Evolutionary conservation across 2,888 invertebrate species (phyloP), one percentile per base, ranked within the genome.

Genomic region (Endotricha flammealis): DNA sequence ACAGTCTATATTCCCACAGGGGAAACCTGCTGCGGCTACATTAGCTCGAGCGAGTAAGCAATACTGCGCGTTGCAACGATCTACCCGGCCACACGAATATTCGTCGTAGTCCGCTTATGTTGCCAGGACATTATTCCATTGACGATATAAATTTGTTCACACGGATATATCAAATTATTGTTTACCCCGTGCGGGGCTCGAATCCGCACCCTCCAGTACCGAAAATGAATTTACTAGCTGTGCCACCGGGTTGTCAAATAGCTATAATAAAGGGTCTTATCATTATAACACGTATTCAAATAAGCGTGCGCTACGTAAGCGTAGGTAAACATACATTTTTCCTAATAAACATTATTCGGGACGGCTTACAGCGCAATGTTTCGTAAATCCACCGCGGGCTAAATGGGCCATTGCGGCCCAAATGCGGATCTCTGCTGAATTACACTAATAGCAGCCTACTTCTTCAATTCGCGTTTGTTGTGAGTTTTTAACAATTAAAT

Each of bases 391-490:
- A 72, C 58, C 70, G 55, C 49, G 42, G 48, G 64, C 64, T 70
- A 73, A 81, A 83, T 82, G 68, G 78, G 57, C 79, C 72, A 79
- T 80, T 78, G 69, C 63, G 74, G 69, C 46, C 56, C 54, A 53
- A 68, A 71, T 66, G 67, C 64, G 74, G 76, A 69, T 74, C 76
- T 70, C 66, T 59, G 60, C 69, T 60, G 74, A 75, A 78, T 82
- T 79, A 78, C 62, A 64, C 62, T 75, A 76, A 80, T 73, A 67
- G 72, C 67, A 50, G 59, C 67, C 67, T 64, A 71, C 70, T 79
- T 70, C 72, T 79, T 75, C 71, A 75, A 72, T 75, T 71, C 58
- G 52, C 69, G 57, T 77, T 77, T 67, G 67, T 66, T 56, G 55
- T 44, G 42, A 50, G 51, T 64, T 57, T 56, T 58, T 53, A 46